Evolutionary conservation across 2,888 invertebrate species (phyloP).

Genomic region (Limnephilus rhombicus): DNA sequence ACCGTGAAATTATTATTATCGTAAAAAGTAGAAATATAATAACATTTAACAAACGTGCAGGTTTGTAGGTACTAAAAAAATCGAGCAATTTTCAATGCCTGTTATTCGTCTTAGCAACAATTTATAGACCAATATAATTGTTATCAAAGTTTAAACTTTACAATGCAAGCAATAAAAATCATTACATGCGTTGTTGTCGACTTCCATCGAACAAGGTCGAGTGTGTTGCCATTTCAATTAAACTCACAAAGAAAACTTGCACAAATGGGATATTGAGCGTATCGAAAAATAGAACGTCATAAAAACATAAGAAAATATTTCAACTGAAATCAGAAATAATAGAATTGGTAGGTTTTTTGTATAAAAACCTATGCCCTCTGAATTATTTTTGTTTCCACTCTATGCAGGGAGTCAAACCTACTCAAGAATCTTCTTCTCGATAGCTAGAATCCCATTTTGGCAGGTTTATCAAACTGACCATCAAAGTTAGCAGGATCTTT

Average conservation of each 20-base stretch:
- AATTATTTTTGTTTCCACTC: neutral
- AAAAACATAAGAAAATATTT: neutral
- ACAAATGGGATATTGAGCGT: neutral
- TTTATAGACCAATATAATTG: constrained; percentile 4
- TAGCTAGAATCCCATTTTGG: neutral
- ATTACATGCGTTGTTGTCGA: neutral
- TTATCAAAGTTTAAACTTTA: constrained; percentile 38
- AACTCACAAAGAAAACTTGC: neutral
- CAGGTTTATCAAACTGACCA: neutral
- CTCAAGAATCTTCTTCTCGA: neutral
- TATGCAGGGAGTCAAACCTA: neutral
- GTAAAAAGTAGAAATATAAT: neutral
- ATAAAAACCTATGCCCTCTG: neutral
- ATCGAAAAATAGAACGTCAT: neutral
- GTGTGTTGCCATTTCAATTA: neutral
- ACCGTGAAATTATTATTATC: neutral
- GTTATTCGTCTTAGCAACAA: constrained; percentile 12
- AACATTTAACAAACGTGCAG: neutral
- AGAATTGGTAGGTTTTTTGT: neutral
- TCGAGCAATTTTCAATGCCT: neutral
- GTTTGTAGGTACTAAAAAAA: neutral
- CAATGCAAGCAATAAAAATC: neutral
- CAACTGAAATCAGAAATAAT: neutral
- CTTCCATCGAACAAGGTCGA: constrained; percentile 1
- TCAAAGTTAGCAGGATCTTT: neutral